Percentiles rank a stretch among this genome's conserved stretches.
Conservation (phyloP, 2,888 invertebrate genomes). For the Patella ulyssiponensis region DNA sequence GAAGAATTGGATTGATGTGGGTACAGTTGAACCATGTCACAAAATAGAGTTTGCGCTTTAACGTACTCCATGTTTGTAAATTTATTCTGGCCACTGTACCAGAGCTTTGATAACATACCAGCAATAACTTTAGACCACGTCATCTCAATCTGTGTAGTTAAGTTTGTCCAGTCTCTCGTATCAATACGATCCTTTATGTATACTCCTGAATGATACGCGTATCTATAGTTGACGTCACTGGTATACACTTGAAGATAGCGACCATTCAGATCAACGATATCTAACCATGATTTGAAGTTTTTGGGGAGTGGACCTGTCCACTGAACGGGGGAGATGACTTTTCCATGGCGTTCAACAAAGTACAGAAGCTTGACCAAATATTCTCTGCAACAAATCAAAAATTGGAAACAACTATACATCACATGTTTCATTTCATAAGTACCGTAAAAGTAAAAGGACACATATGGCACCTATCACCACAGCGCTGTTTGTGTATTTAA, state of each 20-base stretch:
- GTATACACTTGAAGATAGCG: neutral
- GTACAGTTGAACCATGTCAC: too few relatives aligned
- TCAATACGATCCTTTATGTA: neutral
- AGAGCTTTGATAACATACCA: neutral
- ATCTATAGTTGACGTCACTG: neutral
- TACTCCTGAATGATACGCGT: neutral
- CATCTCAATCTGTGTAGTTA: neutral
- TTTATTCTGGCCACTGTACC: too few relatives aligned
- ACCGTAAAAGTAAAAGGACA: too few relatives aligned
- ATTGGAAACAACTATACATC: too few relatives aligned
- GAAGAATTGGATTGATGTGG: too few relatives aligned
- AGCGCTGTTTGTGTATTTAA: too few relatives aligned
- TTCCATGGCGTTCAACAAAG: neutral
- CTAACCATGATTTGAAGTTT: slow-evolving; percentile 1
- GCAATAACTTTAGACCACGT: neutral
- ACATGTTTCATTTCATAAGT: too few relatives aligned
- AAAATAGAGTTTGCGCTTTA: too few relatives aligned
- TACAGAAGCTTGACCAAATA: neutral
- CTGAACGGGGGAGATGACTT: neutral
- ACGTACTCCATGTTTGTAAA: too few relatives aligned
- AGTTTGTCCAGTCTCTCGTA: neutral
- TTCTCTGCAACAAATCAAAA: neutral
- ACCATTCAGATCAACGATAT: neutral
- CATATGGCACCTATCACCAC: too few relatives aligned
- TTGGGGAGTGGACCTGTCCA: neutral